These are phyloP conservation scores for Drosophila dives DNA, from an alignment of 2,888 invertebrate species.

Conservation along the genomic window DNA sequence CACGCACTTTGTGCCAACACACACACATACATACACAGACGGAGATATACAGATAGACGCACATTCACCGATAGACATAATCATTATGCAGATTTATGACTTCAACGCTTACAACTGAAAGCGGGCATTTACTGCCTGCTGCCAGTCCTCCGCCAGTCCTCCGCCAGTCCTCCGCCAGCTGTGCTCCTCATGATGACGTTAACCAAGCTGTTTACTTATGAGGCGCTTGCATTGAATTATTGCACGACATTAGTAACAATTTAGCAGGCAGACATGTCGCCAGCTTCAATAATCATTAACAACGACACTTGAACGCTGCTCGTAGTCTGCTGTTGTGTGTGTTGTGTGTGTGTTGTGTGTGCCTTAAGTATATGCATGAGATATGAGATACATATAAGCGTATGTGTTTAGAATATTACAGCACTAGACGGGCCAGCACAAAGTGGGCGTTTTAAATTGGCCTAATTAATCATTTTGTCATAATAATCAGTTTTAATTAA, in stretches of 20 bases:
- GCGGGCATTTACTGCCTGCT: constrained; percentile 16
- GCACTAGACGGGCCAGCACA: constrained; percentile 17
- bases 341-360: constrained; percentile 1
- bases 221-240: constrained; percentile 75
- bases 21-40: constrained; percentile 9
- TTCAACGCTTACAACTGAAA: constrained; percentile 79
- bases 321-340: constrained; percentile 3
- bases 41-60: constrained; percentile 11
- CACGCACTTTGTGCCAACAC: constrained; percentile 40
- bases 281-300: constrained; percentile 71
- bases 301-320: constrained; percentile 64
- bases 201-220: constrained; percentile 78
- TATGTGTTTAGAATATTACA: neutral
- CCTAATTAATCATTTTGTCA: constrained; percentile 78
- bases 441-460: constrained; percentile 74
- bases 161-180: neutral
- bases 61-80: constrained; percentile 29
- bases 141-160: neutral
- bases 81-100: constrained; percentile 77
- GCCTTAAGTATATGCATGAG: constrained; percentile 8
- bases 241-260: constrained; percentile 66
- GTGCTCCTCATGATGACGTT: constrained; percentile 29
- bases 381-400: neutral
- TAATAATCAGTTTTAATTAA: constrained; percentile 77
- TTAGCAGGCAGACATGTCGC: constrained; percentile 71